These are phyloP conservation scores for Leptinotarsa haldemani DNA, from an alignment of 2,888 invertebrate genomes.

Conservation along the genomic window DNA sequence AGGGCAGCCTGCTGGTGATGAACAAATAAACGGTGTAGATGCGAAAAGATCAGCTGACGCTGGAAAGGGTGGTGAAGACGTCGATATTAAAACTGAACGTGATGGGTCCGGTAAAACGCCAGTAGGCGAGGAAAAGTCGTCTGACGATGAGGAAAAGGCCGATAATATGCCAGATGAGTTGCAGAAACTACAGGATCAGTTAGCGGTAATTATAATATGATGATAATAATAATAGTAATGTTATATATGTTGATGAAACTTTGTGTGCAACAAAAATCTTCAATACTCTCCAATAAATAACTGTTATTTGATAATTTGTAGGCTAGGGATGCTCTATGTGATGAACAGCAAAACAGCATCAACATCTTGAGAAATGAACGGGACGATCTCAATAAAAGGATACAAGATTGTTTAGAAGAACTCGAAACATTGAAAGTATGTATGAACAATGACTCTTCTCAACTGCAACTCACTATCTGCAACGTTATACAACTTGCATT, in stretches of 20 bases:
- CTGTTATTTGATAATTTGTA: slow-evolving; percentile 36
- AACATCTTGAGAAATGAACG: slow-evolving; percentile 55
- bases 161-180: slow-evolving; percentile 12
- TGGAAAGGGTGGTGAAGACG: neutral
- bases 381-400: slow-evolving; percentile 49
- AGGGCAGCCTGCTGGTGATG: neutral
- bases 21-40: neutral
- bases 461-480: too few relatives aligned
- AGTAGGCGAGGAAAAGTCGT: neutral
- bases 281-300: too few relatives aligned
- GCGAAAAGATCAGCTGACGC: neutral
- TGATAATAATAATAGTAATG: neutral
- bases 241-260: too few relatives aligned
- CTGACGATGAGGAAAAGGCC: neutral
- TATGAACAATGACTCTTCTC: neutral
- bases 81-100: too few relatives aligned
- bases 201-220: slow-evolving; percentile 22
- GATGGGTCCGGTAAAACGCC: neutral
- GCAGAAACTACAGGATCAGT: slow-evolving; percentile 15
- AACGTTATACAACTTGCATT: too few relatives aligned
- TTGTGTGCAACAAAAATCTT: too few relatives aligned
- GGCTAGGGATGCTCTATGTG: slow-evolving; percentile 54
- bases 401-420: slow-evolving; percentile 52
- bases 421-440: slow-evolving; percentile 53
- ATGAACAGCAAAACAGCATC: slow-evolving; percentile 54